Conservation (phyloP, 92 coral and sea anemone genomes). For the Hydrozoanthus gracilis region DNA sequence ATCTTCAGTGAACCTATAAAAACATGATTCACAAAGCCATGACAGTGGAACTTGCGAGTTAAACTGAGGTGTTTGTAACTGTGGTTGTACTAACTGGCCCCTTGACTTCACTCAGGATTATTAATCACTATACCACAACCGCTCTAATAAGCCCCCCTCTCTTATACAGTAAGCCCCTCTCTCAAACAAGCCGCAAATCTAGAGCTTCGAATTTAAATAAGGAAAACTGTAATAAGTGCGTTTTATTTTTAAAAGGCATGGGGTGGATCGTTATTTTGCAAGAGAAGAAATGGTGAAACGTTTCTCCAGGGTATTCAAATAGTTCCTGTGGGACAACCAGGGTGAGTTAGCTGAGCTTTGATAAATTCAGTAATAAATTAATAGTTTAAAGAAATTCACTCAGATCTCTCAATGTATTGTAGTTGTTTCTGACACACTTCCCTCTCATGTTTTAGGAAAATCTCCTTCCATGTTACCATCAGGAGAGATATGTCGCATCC, state of each 20-base stretch:
- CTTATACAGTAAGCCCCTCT: too few relatives aligned
- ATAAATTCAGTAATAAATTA: neutral
- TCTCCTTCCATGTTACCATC: conserved; percentile 94
- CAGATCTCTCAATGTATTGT: neutral
- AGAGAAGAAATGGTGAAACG: conserved; percentile 87
- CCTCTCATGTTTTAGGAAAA: conserved; percentile 69
- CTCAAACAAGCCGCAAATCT: too few relatives aligned
- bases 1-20: too few relatives aligned
- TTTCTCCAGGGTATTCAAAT: conserved; percentile 89
- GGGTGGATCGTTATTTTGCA: conserved; percentile 83
- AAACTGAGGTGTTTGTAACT: too few relatives aligned
- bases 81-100: too few relatives aligned
- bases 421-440: neutral
- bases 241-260: conserved; percentile 68
- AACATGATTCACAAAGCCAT: too few relatives aligned
- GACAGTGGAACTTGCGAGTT: too few relatives aligned
- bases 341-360: conserved; percentile 60
- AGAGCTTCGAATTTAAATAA: too few relatives aligned
- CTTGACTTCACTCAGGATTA: too few relatives aligned
- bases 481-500: conserved; percentile 86
- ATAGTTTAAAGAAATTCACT: neutral
- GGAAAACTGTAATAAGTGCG: neutral
- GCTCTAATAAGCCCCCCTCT: too few relatives aligned
- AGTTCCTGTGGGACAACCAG: conserved; percentile 97
- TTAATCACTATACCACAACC: too few relatives aligned